Evolutionary conservation across 2,888 invertebrate genomes (phyloP).

Genomic region (Hermaeophaga mercurialis): DNA sequence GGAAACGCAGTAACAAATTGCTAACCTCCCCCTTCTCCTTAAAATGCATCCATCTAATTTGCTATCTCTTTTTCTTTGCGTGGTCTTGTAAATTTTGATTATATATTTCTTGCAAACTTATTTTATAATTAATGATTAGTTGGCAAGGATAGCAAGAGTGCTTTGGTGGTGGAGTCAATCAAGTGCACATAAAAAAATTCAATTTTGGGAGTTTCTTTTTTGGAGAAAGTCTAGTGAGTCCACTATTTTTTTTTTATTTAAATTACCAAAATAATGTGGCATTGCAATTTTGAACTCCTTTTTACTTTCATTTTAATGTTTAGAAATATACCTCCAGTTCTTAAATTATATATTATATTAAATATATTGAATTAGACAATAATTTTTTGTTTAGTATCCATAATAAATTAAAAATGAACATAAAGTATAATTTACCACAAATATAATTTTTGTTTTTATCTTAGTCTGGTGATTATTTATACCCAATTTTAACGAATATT

Average conservation of each 20-base stretch:
- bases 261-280: too few relatives aligned
- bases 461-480: too few relatives aligned
- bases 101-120: conserved; percentile 11
- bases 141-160: neutral
- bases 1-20: neutral
- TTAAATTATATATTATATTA: too few relatives aligned
- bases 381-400: too few relatives aligned
- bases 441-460: too few relatives aligned
- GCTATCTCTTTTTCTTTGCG: conserved; percentile 8
- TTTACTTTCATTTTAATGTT: too few relatives aligned
- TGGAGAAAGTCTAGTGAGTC: conserved; percentile 2
- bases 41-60: neutral
- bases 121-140: conserved; percentile 14
- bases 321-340: too few relatives aligned
- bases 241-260: neutral
- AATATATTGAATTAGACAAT: too few relatives aligned
- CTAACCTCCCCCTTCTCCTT: neutral
- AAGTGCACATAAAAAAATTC: neutral
- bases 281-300: too few relatives aligned
- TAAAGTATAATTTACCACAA: too few relatives aligned
- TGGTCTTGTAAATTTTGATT: conserved; percentile 10
- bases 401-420: too few relatives aligned
- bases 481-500: too few relatives aligned
- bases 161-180: neutral
- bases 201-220: conserved; percentile 1